These are phyloP conservation scores for Tethea ocularis DNA, from an alignment of 2,888 invertebrate genomes.

Conservation along the genomic window DNA sequence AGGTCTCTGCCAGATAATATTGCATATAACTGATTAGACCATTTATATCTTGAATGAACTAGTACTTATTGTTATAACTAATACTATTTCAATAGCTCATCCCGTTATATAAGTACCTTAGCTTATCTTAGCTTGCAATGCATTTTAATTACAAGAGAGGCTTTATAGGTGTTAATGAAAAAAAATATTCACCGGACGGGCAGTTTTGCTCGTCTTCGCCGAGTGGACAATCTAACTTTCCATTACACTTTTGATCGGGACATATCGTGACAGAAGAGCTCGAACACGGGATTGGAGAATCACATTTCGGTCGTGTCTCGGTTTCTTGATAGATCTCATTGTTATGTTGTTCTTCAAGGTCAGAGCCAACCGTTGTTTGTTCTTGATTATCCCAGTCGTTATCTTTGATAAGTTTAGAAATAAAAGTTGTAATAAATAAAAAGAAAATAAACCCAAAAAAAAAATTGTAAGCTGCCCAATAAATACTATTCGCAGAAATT, in stretches of 20 bases:
- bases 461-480: conserved; percentile 12
- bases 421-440: conserved; percentile 15
- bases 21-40: no score
- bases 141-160: background rate
- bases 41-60: no score
- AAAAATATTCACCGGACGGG: background rate
- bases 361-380: background rate
- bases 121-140: no score
- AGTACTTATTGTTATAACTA: background rate
- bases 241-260: conserved; percentile 34
- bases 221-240: conserved; percentile 33
- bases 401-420: conserved; percentile 5
- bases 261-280: conserved; percentile 32
- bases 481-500: no score
- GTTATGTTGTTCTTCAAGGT: background rate
- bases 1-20: no score
- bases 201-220: conserved; percentile 42
- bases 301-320: conserved; percentile 10
- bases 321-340: background rate
- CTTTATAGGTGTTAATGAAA: background rate
- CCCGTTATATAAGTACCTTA: background rate
- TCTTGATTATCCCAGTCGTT: background rate
- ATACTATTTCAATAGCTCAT: background rate
- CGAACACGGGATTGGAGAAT: conserved; percentile 25
- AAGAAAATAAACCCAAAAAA: conserved; percentile 10